Percentiles rank a stretch among this genome's conserved stretches.
Evolutionary conservation across 2,888 invertebrate genomes (phyloP).

Genomic region (Pediacus dermestoides): DNA sequence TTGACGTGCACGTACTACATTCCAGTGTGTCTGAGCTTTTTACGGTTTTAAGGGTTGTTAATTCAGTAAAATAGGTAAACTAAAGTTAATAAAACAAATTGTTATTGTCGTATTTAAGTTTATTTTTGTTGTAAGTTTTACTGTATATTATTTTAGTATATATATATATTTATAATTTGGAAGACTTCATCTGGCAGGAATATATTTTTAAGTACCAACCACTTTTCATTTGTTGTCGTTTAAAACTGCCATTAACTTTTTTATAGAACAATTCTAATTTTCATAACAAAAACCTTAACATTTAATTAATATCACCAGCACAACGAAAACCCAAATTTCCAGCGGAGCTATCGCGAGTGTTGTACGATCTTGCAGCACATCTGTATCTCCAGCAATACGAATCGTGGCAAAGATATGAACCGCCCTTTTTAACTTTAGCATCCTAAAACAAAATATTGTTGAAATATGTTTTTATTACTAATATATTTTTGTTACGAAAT

Average conservation of each 20-base stretch:
- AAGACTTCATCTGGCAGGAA: slow-evolving; percentile 32
- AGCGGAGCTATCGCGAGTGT: slow-evolving; percentile 89
- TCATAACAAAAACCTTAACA: too few relatives aligned
- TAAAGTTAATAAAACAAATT: slow-evolving; percentile 4
- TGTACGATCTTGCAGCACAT: slow-evolving; percentile 90
- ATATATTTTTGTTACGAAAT: slow-evolving; percentile 31
- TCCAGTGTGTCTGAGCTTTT: too few relatives aligned
- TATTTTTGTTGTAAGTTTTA: slow-evolving; percentile 1
- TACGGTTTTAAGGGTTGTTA: too few relatives aligned
- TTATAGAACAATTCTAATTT: too few relatives aligned
- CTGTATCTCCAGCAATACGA: slow-evolving; percentile 91
- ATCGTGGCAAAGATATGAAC: slow-evolving; percentile 88
- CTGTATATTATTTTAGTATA: slow-evolving; percentile 13
- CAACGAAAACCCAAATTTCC: slow-evolving; percentile 93
- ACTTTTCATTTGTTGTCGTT: too few relatives aligned
- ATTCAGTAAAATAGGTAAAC: neutral
- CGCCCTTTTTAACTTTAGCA: slow-evolving; percentile 93
- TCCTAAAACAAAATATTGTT: slow-evolving; percentile 44
- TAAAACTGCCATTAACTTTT: slow-evolving; percentile 7
- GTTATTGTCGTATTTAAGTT: slow-evolving; percentile 2
- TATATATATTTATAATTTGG: slow-evolving; percentile 26
- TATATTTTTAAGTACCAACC: slow-evolving; percentile 4
- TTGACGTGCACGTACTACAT: too few relatives aligned
- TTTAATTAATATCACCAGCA: slow-evolving; percentile 63
- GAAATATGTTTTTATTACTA: slow-evolving; percentile 10